Base-by-base conservation (phyloP, 2,797 vertebrate genomes). In the Siniperca scherzeri region DNA sequence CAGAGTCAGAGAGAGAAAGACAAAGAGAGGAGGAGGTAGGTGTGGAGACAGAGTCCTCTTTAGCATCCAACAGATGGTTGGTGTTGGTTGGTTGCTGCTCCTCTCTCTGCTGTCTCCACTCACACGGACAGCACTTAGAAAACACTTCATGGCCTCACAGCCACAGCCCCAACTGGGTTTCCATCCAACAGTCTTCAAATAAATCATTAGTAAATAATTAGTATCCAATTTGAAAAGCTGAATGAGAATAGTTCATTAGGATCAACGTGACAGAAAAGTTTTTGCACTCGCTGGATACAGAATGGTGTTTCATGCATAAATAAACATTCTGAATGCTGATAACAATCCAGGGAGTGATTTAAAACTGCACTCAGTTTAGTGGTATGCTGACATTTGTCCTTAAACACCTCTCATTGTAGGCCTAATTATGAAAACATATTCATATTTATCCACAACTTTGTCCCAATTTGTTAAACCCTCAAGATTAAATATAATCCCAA, bases 61-160 rank as follows among this genome's bases (percentile, higher is more conserved):
- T 89, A 70, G 74, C 36, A 7, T 87, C 81, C 82, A 88, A 76
- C 88, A 90, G 88, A 89, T 91, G 88, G 86, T 84, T 78, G 77
- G 87, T 86, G 90, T 89, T 86, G 30, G 79, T 68, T 80, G 72
- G 66, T 77, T 80, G 64, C 80, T 61, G 68, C 78, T 83, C 50
- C 50, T 71, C 50, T 62, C 66, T 62, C 40, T 25, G 62, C 80
- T 70, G 62, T 74, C 81, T 78, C 55, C 72, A n/a, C 61, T 56
- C 50, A 50, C 75, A 78, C 65, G 82, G 46, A 55, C 76, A 36
- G 52, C 53, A 13, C 55, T 62, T 44, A 42, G 19, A 65, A 60
- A 78, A 66, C 52, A 65, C 44, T 42, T 61, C 33, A 36, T 50
- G 69, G 60, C 55, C 13, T 81, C 60, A 44, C 30, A 21, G 42